Evolutionary conservation across 2,113 vertebrate species (phyloP).

Genomic region (Cygnus atratus): DNA sequence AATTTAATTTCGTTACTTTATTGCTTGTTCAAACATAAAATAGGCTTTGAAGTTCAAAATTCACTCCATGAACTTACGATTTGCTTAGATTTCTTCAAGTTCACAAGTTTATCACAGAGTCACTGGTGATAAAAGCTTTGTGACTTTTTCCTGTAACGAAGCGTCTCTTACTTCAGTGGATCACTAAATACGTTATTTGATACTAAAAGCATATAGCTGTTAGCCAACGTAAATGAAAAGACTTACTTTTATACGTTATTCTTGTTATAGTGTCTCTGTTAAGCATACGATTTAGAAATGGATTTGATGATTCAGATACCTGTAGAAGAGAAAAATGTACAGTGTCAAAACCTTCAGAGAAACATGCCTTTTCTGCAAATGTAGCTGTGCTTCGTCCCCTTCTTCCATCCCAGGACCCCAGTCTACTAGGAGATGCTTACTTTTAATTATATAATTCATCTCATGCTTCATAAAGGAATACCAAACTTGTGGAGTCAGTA

Average conservation of each 20-base stretch:
- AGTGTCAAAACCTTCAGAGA: not conserved
- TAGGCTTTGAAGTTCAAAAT: not conserved
- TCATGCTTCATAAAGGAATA: not conserved
- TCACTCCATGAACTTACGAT: not conserved
- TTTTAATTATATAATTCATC: not conserved
- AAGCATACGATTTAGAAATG: constrained; percentile 97
- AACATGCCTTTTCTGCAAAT: not conserved
- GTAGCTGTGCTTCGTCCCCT: not conserved
- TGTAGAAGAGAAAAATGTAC: constrained; percentile 60
- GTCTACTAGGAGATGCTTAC: not conserved
- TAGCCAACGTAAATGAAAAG: not conserved
- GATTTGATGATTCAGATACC: constrained; percentile 97
- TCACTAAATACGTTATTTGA: not conserved
- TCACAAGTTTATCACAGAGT: not conserved
- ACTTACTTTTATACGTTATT: constrained; percentile 99
- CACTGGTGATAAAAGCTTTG: not conserved
- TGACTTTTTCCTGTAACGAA: not conserved
- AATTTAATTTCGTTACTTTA: not conserved
- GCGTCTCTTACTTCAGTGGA: not conserved
- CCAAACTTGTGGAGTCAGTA: not conserved
- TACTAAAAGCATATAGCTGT: not conserved
- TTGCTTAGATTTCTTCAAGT: not conserved
- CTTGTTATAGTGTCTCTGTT: constrained; percentile 99
- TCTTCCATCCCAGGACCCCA: not conserved
- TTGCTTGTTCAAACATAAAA: constrained; percentile 7